These are phyloP conservation scores for Halichoerus grypus DNA, from an alignment of 2,113 vertebrate genomes.

Conservation along the genomic window DNA sequence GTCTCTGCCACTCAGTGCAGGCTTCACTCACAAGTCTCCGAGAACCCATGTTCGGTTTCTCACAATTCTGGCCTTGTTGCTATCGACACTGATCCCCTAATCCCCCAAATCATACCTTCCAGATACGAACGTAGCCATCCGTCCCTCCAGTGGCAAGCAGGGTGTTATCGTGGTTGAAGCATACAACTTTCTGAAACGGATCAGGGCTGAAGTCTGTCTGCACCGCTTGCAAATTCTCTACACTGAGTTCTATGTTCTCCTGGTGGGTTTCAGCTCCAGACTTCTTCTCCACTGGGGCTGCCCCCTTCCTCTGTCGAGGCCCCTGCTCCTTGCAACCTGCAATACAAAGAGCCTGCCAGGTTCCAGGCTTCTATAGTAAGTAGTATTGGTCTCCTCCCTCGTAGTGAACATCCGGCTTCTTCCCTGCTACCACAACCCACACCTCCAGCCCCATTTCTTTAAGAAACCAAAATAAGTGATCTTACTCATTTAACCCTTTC, in stretches of 20 bases:
- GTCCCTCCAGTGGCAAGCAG: slow-evolving; percentile 94
- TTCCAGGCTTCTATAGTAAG: not conserved
- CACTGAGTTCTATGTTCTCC: slow-evolving; percentile 85
- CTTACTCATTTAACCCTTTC: not conserved
- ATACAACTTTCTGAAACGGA: slow-evolving; percentile 94
- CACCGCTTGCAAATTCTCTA: slow-evolving; percentile 89
- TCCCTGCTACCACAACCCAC: not conserved
- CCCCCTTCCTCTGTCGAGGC: slow-evolving; percentile 78
- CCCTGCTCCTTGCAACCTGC: slow-evolving; percentile 84
- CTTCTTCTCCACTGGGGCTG: slow-evolving; percentile 62
- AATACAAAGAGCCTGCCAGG: slow-evolving; percentile 23
- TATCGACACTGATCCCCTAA: not conserved
- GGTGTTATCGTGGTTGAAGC: slow-evolving; percentile 91
- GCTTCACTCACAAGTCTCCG: not conserved
- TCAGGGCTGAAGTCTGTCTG: slow-evolving; percentile 94
- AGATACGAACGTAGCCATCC: slow-evolving; percentile 93
- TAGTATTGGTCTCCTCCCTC: not conserved
- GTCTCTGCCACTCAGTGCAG: not conserved
- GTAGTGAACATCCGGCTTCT: not conserved
- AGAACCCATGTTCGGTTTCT: not conserved
- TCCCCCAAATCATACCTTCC: slow-evolving; percentile 90
- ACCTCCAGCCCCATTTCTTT: not conserved
- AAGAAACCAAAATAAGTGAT: not conserved
- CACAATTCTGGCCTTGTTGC: not conserved
- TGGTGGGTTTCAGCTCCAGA: slow-evolving; percentile 72